Conservation (phyloP, 1,140 invertebrate genomes). For the Phortica variegata region DNA sequence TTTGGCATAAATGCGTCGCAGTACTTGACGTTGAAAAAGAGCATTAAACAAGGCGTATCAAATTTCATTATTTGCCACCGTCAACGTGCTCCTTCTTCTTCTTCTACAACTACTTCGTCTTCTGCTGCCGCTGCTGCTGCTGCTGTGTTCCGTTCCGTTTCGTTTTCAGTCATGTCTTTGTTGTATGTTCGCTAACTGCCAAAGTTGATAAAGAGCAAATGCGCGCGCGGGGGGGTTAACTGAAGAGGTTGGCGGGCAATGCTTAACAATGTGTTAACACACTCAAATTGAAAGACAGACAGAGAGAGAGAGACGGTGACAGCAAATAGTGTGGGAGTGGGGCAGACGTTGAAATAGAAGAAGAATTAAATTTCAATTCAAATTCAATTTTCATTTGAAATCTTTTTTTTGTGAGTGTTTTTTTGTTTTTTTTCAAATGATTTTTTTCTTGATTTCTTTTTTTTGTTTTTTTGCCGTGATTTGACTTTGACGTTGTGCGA, state of each 20-base stretch:
- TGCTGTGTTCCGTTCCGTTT: neutral
- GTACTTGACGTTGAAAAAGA: slow-evolving; percentile 39
- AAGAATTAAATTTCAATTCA: slow-evolving; percentile 49
- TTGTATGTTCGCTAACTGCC: too few relatives aligned
- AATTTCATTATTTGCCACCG: slow-evolving; percentile 52
- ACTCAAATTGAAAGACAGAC: too few relatives aligned
- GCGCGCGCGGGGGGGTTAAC: too few relatives aligned
- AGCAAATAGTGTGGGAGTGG: neutral
- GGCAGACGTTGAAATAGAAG: neutral
- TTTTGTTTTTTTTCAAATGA: too few relatives aligned
- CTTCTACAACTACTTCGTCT: neutral
- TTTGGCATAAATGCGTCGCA: slow-evolving; percentile 8
- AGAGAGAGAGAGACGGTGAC: too few relatives aligned
- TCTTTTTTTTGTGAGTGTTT: too few relatives aligned
- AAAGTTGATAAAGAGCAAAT: too few relatives aligned
- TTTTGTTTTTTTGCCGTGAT: too few relatives aligned
- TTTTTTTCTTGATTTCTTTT: too few relatives aligned
- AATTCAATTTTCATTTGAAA: slow-evolving; percentile 48
- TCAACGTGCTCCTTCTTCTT: neutral
- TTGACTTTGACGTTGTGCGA: slow-evolving; percentile 39
- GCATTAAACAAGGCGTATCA: slow-evolving; percentile 57
- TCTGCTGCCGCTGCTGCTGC: neutral
- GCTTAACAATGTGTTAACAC: too few relatives aligned
- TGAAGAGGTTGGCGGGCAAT: too few relatives aligned
- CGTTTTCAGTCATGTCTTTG: too few relatives aligned